Base-by-base conservation (phyloP, 2,888 invertebrate genomes). In the Apotomis betuletana region DNA sequence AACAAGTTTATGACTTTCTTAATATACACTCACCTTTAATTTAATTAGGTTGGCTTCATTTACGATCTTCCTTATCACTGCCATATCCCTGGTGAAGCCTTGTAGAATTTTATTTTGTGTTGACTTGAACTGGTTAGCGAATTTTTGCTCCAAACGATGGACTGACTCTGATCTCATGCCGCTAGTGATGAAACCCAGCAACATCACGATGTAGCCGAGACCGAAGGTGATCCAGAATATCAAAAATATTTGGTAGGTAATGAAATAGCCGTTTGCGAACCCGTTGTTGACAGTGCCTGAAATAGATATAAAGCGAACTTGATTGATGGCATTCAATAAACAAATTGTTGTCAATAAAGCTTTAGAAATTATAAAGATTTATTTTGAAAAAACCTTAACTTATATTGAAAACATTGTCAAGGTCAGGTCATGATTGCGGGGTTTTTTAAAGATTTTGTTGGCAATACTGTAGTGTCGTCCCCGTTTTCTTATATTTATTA, bases 181-280 rank as follows among this genome's bases (percentile, higher is more conserved):
- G 73, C 95, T 94, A 0, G 97, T 96, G 77, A 98, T 97, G 82
- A 97, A 97, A 1, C 97, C 96, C 78, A 97, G 95, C 60, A 97
- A 95, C 98, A 98, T 98, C 38, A 98, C 95, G 59, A 98, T 95
- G 87, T 98, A 98, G 0, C 98, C 98, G 75, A 98, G 94, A 0
- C 98, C 98, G 81, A 98, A 97, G 74, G 98, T 97, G 68, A 98
- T 97, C 98, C 98, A 98, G 41, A 96, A 88, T 49, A 98, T 95
- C 0, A 98, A 94, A 79, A 97, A 96, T 73, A 96, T 94, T 88
- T 98, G 96, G 90, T 98, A 98, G 3, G 96, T 89, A 75, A 94
- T 93, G 82, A 95, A 95, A 84, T 95, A 95, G 10, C 96, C 96
- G 74, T 94, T 94, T 54, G 89, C 91, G 75, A 92, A 93, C 3